Percentiles rank a stretch among this genome's conserved stretches.
Conservation (phyloP, 2,797 vertebrate genomes). For the Microctenopoma steveboyesi region DNA sequence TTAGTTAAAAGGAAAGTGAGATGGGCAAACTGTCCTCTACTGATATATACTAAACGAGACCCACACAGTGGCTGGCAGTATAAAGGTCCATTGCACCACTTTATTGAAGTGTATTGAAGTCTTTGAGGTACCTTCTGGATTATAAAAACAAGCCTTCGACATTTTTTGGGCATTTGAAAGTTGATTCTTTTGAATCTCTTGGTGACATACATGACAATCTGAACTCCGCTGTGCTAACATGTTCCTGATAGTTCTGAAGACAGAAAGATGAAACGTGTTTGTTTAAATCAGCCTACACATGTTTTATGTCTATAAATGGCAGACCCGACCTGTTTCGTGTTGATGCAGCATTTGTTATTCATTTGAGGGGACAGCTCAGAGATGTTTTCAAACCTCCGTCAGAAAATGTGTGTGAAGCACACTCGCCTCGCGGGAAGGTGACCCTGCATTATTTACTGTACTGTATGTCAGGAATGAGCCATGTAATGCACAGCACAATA, state of each 20-base stretch:
- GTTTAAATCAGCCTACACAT: not conserved
- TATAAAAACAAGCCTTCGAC: not conserved
- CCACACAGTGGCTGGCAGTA: conserved; percentile 3
- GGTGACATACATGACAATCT: not conserved
- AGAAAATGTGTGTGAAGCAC: not conserved
- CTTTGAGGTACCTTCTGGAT: not conserved
- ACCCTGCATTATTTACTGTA: conserved; percentile 1
- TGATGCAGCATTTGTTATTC: conserved; percentile 5
- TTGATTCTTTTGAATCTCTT: not conserved
- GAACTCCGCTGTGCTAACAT: not conserved
- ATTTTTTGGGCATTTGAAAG: not conserved
- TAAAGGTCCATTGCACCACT: conserved; percentile 33
- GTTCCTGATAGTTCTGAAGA: not conserved
- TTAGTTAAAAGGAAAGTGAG: not conserved
- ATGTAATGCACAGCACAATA: not conserved
- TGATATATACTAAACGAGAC: conserved; percentile 15
- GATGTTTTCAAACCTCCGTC: not conserved
- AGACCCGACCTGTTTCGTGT: conserved; percentile 11
- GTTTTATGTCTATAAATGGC: not conserved
- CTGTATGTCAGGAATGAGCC: not conserved
- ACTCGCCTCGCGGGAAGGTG: not conserved
- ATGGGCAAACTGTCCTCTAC: conserved; percentile 19
- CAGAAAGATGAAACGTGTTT: not conserved
- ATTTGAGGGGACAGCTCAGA: not conserved
- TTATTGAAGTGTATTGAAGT: conserved; percentile 43